Conservation (phyloP, 2,113 vertebrate genomes). For the Pelusios castaneus region DNA sequence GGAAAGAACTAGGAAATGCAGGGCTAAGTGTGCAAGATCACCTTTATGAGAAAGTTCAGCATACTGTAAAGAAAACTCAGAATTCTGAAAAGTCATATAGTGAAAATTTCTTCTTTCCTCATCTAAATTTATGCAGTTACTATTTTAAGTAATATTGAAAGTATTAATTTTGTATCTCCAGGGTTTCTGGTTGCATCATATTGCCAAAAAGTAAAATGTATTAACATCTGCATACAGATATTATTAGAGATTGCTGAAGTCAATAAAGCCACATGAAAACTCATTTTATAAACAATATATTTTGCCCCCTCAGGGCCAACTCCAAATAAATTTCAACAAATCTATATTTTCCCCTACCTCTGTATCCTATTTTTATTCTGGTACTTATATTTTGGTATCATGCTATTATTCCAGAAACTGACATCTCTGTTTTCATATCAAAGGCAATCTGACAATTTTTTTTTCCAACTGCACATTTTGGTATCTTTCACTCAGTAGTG, state of each 20-base stretch:
- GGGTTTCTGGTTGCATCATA: background rate
- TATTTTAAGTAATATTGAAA: background rate
- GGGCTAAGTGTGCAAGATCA: background rate
- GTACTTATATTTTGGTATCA: background rate
- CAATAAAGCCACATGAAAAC: background rate
- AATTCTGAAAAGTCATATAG: background rate
- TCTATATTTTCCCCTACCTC: background rate
- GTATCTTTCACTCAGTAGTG: background rate
- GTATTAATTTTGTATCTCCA: background rate
- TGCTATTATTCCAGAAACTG: background rate
- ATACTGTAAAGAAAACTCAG: background rate
- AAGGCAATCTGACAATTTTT: background rate
- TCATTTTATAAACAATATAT: background rate
- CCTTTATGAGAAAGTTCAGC: background rate
- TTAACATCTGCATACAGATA: background rate
- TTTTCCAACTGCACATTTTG: rapidly evolving
- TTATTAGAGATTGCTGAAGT: background rate
- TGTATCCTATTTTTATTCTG: background rate
- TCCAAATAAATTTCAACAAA: background rate
- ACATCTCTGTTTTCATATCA: background rate
- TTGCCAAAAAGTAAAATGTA: background rate
- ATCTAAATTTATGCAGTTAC: background rate
- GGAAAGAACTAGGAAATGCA: background rate
- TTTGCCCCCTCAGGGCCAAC: background rate
- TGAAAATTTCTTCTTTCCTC: background rate